These are phyloP conservation scores for Pardalotus punctatus DNA, from an alignment of 2,113 vertebrate species.

Conservation along the genomic window DNA sequence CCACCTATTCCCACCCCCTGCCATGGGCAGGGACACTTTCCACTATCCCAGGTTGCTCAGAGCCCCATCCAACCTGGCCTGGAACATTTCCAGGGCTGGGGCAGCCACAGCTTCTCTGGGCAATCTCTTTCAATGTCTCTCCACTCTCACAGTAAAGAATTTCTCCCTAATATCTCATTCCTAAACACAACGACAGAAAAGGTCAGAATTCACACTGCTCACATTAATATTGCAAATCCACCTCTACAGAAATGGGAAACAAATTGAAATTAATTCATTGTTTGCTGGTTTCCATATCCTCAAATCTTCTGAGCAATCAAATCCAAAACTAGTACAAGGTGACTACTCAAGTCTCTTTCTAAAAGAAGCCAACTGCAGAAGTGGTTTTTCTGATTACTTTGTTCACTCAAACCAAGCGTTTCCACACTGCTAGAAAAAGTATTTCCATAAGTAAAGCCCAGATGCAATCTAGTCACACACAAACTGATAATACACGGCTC, in stretches of 20 bases:
- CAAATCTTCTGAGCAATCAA: not conserved
- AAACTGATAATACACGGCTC: not conserved
- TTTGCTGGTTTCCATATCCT: not conserved
- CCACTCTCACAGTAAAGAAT: not conserved
- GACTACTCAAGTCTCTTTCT: not conserved
- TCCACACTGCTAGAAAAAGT: not conserved
- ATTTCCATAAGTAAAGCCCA: not conserved
- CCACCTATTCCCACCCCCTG: rapidly evolving
- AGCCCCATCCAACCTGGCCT: not conserved
- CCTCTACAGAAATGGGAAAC: not conserved
- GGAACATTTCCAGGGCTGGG: not conserved
- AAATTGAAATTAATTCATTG: not conserved
- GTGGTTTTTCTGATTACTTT: not conserved
- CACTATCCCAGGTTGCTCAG: not conserved
- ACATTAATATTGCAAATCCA: not conserved
- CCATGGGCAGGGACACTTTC: not conserved
- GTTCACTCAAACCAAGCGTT: not conserved
- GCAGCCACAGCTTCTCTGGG: not conserved
- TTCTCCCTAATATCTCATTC: not conserved
- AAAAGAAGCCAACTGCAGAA: not conserved
- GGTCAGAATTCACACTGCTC: not conserved
- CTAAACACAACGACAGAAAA: not conserved
- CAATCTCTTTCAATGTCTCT: not conserved
- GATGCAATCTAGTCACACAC: slow-evolving; percentile 13
- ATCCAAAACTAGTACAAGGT: not conserved